These are phyloP conservation scores for Pelosia muscerda DNA, from an alignment of 2,888 invertebrate genomes.

Conservation along the genomic window DNA sequence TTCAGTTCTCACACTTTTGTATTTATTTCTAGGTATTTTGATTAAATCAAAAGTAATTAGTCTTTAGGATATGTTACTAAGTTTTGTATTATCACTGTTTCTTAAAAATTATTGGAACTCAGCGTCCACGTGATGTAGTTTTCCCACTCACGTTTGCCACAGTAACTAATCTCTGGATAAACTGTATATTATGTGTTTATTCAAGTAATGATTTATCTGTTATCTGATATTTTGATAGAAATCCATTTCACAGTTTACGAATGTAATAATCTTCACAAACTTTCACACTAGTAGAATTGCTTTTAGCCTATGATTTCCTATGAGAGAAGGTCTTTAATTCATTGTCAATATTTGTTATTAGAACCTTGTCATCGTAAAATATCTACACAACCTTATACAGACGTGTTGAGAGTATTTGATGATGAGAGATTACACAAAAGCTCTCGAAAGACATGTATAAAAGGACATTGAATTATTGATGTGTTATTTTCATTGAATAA, in stretches of 20 bases:
- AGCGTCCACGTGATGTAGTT: too few relatives aligned
- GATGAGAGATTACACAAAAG: constrained; percentile 22
- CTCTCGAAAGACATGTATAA: constrained; percentile 18
- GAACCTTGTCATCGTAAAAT: constrained; percentile 15
- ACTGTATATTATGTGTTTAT: too few relatives aligned
- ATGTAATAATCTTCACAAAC: too few relatives aligned
- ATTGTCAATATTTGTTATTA: constrained; percentile 4
- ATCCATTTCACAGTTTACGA: too few relatives aligned
- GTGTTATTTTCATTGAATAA: constrained; percentile 28
- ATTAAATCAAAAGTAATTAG: too few relatives aligned
- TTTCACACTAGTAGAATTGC: not conserved
- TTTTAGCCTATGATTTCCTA: not conserved
- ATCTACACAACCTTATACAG: constrained; percentile 20
- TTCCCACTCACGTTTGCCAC: too few relatives aligned
- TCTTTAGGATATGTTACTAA: too few relatives aligned
- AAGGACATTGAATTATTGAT: constrained; percentile 9
- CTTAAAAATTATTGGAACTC: too few relatives aligned
- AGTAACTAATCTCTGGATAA: too few relatives aligned
- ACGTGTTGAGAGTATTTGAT: constrained; percentile 23
- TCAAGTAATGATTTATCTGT: too few relatives aligned
- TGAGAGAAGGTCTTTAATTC: not conserved
- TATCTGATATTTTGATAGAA: too few relatives aligned
- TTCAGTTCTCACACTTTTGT: constrained; percentile 5
- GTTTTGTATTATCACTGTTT: too few relatives aligned
- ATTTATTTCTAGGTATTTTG: not conserved